These are phyloP conservation scores for Melanerpes aurifrons DNA, from an alignment of 2,113 vertebrate species.

Conservation along the genomic window DNA sequence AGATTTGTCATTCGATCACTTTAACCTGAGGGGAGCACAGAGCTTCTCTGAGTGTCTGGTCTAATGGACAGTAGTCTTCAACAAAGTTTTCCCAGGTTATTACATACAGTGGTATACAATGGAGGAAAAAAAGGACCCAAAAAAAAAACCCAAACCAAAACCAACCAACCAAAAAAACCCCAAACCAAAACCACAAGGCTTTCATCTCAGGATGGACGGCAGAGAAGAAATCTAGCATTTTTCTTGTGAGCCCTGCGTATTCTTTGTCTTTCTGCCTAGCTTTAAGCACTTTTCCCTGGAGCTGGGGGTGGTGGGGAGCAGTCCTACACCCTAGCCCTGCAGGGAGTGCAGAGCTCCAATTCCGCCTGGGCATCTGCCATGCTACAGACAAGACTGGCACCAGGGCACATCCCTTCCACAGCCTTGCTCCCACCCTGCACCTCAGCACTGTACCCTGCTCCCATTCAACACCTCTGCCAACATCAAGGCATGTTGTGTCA, in stretches of 20 bases:
- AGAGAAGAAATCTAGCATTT: background rate
- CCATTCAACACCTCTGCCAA: background rate
- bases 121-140: background rate
- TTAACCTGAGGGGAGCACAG: slow-evolving; percentile 18
- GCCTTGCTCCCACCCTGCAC: background rate
- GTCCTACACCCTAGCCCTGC: background rate
- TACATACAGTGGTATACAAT: background rate
- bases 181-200: rapidly evolving
- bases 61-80: background rate
- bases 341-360: background rate
- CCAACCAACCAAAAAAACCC: too few species aligned
- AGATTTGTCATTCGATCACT: slow-evolving; percentile 24
- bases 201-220: background rate
- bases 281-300: background rate
- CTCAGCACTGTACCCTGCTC: background rate
- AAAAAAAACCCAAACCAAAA: too few species aligned
- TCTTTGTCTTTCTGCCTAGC: background rate
- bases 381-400: background rate
- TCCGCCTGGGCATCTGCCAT: background rate
- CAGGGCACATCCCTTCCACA: background rate
- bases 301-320: background rate
- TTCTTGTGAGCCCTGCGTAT: background rate
- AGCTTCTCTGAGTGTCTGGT: background rate
- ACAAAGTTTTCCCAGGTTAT: background rate
- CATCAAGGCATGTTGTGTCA: background rate